Evolutionary conservation across 2,113 vertebrate species (phyloP).

Genomic region (Sphyrna mokarran): DNA sequence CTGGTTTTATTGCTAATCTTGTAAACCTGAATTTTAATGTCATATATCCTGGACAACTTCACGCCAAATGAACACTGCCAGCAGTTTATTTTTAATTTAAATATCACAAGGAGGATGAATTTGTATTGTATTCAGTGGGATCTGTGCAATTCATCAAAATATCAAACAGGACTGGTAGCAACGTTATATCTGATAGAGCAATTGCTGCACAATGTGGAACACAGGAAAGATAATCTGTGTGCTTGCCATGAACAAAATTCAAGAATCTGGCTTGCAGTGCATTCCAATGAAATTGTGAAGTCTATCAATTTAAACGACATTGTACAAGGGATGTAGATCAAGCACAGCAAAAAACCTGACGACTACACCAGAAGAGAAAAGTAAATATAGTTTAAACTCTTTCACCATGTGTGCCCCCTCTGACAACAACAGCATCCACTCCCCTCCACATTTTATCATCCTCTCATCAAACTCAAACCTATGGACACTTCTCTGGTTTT

Average conservation of each 20-base stretch:
- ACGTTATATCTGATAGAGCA: not conserved
- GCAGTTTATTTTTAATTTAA: not conserved
- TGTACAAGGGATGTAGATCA: not conserved
- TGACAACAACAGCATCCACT: not conserved
- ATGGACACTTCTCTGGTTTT: not conserved
- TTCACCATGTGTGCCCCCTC: not conserved
- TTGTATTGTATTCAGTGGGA: not conserved
- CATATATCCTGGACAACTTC: not conserved
- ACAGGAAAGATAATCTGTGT: not conserved
- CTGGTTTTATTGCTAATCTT: not conserved
- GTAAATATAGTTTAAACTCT: not conserved
- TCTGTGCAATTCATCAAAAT: not conserved
- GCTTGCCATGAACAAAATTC: not conserved
- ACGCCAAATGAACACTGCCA: not conserved
- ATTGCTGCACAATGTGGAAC: not conserved
- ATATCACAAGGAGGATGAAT: not conserved
- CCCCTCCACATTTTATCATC: not conserved
- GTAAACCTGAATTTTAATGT: not conserved
- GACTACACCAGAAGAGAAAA: not conserved
- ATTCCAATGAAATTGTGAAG: not conserved
- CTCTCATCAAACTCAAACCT: not conserved
- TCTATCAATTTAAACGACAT: not conserved
- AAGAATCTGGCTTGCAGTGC: not conserved
- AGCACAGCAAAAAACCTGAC: not conserved
- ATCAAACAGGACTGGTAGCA: not conserved